Evolutionary conservation across 2,113 vertebrate genomes (phyloP), one percentile per base, ranked within the genome.

Genomic region (Rhineura floridana): DNA sequence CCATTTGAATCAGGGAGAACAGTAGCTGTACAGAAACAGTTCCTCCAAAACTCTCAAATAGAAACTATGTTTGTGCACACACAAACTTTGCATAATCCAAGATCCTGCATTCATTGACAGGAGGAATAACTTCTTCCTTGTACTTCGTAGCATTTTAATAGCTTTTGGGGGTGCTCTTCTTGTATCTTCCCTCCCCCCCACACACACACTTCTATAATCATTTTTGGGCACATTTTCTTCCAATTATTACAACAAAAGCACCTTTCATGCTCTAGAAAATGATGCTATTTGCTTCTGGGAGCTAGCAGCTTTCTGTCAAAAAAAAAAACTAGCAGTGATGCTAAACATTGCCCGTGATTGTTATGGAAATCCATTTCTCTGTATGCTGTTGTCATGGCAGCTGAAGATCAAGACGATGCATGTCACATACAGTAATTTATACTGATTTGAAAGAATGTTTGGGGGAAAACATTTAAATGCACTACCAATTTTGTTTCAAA

Each of bases 321-420:
- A 15, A 17, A 30, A 10, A 19, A 92, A 91, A 94, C 86, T 70
- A 91, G 81, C 90, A 91, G 48, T 86, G 92, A 95, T 95, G 89
- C 92, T 93, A 94, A 97, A 95, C 91, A 91, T 65, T 91, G 89
- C 87, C 80, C 79, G 85, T 93, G 87, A 95, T 94, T 96, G 95
- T 95, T 96, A 97, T 93, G 94, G 95, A 96, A 96, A 97, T 94
- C 78, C 77, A 92, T 95, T 95, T 96, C 90, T 93, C 91, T 93
- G 90, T 77, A 91, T 89, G 85, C 87, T 94, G 88, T 96, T 96
- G 96, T 97, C 95, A 97, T 94, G 90, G 92, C 93, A 97, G 94
- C 91, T 93, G 91, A 95, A 94, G 91, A 97, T 94, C 92, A 95
- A 96, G 95, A 91, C 92, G 65, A 93, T 52, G 88, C 80, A 92